phyloP scores from a whole-genome alignment of 2,888 invertebrate genomes.

The Agapostemon virescens region DNA sequence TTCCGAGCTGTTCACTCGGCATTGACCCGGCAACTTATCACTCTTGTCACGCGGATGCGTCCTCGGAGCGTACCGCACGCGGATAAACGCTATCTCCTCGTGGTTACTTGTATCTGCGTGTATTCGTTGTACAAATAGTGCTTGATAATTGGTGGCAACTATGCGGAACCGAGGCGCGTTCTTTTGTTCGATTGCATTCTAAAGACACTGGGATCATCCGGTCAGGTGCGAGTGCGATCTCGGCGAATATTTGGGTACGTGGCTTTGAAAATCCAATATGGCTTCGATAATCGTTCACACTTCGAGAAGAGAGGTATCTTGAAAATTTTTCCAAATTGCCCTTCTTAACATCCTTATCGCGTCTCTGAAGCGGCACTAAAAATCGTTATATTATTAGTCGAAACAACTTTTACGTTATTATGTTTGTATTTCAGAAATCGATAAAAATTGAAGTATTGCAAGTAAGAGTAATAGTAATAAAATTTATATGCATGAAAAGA shows the following conservation, averaged over 20 bases:
- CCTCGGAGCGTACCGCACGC: slow-evolving; percentile 14
- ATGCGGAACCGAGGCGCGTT: neutral
- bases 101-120: neutral
- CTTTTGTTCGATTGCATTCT: neutral
- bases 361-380: too few relatives aligned
- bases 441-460: too few relatives aligned
- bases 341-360: too few relatives aligned
- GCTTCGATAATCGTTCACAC: too few relatives aligned
- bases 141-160: neutral
- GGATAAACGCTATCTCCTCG: slow-evolving; percentile 4
- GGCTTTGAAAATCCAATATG: too few relatives aligned
- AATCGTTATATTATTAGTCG: too few relatives aligned
- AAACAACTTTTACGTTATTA: too few relatives aligned
- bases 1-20: slow-evolving; percentile 17
- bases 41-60: slow-evolving; percentile 20
- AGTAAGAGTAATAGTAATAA: too few relatives aligned
- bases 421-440: too few relatives aligned
- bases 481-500: too few relatives aligned
- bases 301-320: too few relatives aligned
- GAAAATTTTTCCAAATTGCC: too few relatives aligned
- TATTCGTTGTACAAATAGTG: slow-evolving; percentile 2
- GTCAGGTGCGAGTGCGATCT: neutral
- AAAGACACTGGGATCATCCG: neutral
- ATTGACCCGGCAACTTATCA: slow-evolving; percentile 49
- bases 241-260: neutral